These are phyloP conservation scores for Paracentrotus lividus DNA, from an alignment of 53 echinoderm and acorn worm genomes.

Conservation along the genomic window DNA sequence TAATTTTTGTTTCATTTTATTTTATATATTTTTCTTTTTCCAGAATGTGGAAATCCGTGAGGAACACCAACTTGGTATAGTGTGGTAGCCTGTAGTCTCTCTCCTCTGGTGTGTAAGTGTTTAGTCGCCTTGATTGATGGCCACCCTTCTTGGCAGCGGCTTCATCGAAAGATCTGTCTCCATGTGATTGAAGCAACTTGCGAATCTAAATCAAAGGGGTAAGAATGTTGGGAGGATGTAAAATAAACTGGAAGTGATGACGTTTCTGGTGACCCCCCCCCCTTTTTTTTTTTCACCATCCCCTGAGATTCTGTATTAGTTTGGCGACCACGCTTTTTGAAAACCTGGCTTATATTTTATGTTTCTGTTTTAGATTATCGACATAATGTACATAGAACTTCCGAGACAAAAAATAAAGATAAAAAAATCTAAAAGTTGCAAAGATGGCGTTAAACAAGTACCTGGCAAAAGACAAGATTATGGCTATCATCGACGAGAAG, in stretches of 20 bases:
- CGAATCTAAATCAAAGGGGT: conserved; percentile 35
- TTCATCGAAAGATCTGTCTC: conserved; percentile 66
- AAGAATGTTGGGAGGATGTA: not conserved
- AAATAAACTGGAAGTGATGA: not conserved
- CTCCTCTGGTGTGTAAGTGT: conserved; percentile 59
- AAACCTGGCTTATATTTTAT: too few relatives aligned
- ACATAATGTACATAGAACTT: too few relatives aligned
- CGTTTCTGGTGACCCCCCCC: too few relatives aligned
- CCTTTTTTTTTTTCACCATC: too few relatives aligned
- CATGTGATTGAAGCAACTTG: conserved; percentile 75
- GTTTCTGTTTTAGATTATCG: too few relatives aligned
- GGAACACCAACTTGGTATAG: conserved; percentile 57
- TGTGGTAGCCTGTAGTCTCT: conserved; percentile 42
- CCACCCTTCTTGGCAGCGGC: not conserved
- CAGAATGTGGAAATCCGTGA: not conserved
- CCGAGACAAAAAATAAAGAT: not conserved
- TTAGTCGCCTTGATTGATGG: conserved; percentile 34
- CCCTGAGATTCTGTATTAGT: too few relatives aligned
- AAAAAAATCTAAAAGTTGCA: not conserved
- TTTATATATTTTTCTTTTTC: too few relatives aligned
- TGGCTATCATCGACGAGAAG: conserved; percentile 74
- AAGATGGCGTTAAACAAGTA: not conserved
- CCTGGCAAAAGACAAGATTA: conserved; percentile 73
- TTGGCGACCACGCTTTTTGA: too few relatives aligned
- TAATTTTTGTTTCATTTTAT: not conserved